Percentiles rank a stretch among this genome's conserved stretches.
These are phyloP conservation scores for Neoscelio sp. DNA, from an alignment of 2,888 invertebrate species.

Conservation along the genomic window DNA sequence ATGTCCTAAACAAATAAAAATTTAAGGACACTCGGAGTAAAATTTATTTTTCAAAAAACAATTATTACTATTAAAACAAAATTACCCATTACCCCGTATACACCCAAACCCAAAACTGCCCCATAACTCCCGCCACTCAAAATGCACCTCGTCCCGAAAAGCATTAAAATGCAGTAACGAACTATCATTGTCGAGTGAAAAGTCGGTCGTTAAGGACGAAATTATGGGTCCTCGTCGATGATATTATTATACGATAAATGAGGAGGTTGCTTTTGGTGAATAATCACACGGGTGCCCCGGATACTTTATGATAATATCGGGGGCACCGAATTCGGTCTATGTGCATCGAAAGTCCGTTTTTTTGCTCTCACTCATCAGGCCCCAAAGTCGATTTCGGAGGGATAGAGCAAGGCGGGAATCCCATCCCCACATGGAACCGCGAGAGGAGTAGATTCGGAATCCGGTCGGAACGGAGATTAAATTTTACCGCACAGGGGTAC, in stretches of 20 bases:
- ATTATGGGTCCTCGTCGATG: slow-evolving; percentile 59
- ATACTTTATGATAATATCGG: slow-evolving; percentile 63
- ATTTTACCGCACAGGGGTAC: slow-evolving; percentile 68
- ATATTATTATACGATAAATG: slow-evolving; percentile 65
- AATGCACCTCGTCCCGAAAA: slow-evolving; percentile 14
- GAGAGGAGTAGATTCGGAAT: slow-evolving; percentile 62
- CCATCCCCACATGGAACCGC: slow-evolving; percentile 67
- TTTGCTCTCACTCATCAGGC: no score
- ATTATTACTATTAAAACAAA: not conserved
- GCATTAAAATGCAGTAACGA: slow-evolving; percentile 38
- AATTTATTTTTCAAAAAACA: no score
- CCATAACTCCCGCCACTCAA: slow-evolving; percentile 34
- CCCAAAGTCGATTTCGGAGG: slow-evolving; percentile 39
- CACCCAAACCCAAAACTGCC: slow-evolving; percentile 16
- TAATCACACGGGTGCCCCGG: slow-evolving; percentile 46
- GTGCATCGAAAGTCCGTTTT: not conserved
- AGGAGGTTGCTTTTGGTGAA: slow-evolving; percentile 57
- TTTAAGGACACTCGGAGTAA: no score
- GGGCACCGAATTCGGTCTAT: slow-evolving; percentile 52
- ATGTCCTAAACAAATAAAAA: no score
- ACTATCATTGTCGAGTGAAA: slow-evolving; percentile 56
- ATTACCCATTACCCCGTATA: not conserved
- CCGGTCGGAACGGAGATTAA: slow-evolving; percentile 70
- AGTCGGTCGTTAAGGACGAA: slow-evolving; percentile 55
- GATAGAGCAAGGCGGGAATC: slow-evolving; percentile 14